phyloP scores from a whole-genome alignment of 2,888 invertebrate species.

The Hyposoter dolosus region DNA sequence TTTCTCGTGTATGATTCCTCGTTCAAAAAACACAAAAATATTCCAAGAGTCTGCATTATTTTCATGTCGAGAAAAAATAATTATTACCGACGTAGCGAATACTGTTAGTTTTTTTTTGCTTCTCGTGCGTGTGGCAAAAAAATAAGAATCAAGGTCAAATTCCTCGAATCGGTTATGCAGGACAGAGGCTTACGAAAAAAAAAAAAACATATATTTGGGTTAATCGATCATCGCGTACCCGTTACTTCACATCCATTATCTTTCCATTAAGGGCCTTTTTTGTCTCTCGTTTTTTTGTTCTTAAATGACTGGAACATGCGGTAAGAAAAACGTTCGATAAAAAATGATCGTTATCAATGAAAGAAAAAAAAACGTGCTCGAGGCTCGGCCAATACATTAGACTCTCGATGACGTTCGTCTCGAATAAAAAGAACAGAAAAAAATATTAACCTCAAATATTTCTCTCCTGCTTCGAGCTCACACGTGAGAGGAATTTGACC shows the following conservation, averaged over 20 bases:
- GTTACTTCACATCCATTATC: constrained; percentile 6
- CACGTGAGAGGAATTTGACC: constrained; percentile 54
- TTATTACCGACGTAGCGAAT: neutral
- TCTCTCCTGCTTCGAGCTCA: constrained; percentile 8
- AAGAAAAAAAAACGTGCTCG: constrained; percentile 22
- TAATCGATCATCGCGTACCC: constrained; percentile 36
- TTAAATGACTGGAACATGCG: constrained; percentile 28
- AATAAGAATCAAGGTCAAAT: constrained; percentile 26
- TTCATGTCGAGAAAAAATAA: neutral
- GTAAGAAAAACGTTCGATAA: constrained; percentile 7
- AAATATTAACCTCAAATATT: constrained; percentile 19
- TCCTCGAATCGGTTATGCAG: constrained; percentile 11
- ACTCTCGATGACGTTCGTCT: constrained; percentile 5
- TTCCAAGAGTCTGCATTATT: neutral
- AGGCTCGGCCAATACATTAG: constrained; percentile 5
- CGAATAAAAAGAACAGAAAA: neutral
- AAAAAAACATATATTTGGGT: constrained; percentile 41
- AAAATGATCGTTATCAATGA: constrained; percentile 35
- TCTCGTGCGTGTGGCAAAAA: constrained; percentile 4
- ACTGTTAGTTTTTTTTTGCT: neutral
- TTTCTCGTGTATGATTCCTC: neutral
- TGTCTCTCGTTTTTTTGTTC: constrained; percentile 23
- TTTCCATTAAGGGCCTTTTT: constrained; percentile 25
- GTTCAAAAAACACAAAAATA: neutral
- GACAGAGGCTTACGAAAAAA: neutral